These are phyloP conservation scores for Empidonax alnorum DNA, from an alignment of 2,113 vertebrate genomes.

Conservation along the genomic window DNA sequence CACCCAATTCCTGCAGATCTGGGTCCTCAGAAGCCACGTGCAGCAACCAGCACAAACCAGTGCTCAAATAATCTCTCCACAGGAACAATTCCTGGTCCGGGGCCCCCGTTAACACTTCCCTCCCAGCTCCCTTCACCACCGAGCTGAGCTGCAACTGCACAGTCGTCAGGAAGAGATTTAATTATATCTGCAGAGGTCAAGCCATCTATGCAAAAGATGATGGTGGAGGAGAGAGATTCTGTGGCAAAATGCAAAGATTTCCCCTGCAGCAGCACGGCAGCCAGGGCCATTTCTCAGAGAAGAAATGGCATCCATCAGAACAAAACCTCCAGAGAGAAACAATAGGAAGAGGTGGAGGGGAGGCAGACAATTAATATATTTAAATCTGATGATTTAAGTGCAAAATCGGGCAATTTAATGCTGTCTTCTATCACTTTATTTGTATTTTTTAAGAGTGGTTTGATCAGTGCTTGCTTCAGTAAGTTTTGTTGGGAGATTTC, in stretches of 20 bases:
- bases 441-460: not conserved
- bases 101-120: not conserved
- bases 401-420: not conserved
- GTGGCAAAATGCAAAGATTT: not conserved
- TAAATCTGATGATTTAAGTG: not conserved
- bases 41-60: not conserved
- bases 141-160: not conserved
- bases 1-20: not conserved
- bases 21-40: not conserved
- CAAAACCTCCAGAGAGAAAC: constrained; percentile 7
- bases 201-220: not conserved
- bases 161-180: constrained; percentile 9
- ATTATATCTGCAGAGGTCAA: constrained; percentile 51
- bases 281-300: not conserved
- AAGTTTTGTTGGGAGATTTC: not conserved
- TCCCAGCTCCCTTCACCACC: not conserved
- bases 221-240: not conserved
- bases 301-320: constrained; percentile 34
- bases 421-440: not conserved
- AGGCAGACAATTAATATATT: not conserved
- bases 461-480: not conserved
- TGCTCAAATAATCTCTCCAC: not conserved
- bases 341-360: not conserved
- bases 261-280: not conserved
- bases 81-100: not conserved